Conservation (phyloP, 2,888 invertebrate species). For the Drosophila lacicola region DNA sequence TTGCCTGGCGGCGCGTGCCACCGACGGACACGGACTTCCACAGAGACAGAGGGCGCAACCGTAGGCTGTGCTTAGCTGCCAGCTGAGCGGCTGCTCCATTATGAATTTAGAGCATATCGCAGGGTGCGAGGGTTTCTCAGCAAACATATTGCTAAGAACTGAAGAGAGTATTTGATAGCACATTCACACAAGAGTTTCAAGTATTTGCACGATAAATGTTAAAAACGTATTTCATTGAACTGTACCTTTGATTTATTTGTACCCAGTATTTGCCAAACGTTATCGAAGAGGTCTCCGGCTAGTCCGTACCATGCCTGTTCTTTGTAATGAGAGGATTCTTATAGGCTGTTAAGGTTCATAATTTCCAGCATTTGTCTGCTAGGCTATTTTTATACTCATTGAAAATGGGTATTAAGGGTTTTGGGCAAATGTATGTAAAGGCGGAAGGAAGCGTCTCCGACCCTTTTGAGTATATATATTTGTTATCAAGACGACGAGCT, state of each 20-base stretch:
- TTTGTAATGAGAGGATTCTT: neutral
- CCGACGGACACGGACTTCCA: slow-evolving; percentile 14
- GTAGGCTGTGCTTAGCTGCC: slow-evolving; percentile 7
- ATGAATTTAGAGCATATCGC: slow-evolving; percentile 59
- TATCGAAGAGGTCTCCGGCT: no score
- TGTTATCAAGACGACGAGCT: no score
- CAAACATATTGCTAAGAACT: neutral
- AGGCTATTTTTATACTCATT: no score
- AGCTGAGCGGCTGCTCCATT: slow-evolving; percentile 14
- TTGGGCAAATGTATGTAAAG: neutral
- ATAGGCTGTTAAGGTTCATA: neutral
- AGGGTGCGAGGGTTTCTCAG: slow-evolving; percentile 44
- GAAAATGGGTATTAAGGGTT: no score
- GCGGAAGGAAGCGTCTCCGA: neutral
- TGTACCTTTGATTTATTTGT: no score
- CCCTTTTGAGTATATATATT: neutral
- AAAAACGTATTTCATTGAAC: no score
- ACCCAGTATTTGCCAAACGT: no score
- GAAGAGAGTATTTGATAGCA: no score
- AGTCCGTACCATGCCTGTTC: no score
- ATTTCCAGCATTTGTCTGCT: no score
- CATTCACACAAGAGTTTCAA: no score
- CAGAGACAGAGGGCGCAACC: neutral
- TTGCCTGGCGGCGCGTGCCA: slow-evolving; percentile 61
- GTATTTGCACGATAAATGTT: no score